A percentile compares a stretch with the other conserved stretches of the same genome.
Evolutionary conservation across 2,888 invertebrate genomes (phyloP).

Genomic region (Melieria picta): DNA sequence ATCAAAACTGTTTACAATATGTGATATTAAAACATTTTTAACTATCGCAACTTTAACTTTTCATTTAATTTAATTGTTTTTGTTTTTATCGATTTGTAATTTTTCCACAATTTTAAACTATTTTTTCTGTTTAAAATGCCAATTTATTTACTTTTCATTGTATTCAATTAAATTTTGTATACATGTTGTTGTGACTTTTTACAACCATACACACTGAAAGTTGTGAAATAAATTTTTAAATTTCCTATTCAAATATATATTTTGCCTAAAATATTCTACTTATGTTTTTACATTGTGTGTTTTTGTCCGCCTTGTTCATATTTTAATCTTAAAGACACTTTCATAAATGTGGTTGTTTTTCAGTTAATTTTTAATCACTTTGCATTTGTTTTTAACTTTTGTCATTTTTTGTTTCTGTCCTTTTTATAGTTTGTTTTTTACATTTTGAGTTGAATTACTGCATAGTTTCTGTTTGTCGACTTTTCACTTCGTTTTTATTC

Average conservation of each 20-base stretch:
- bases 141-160: too few relatives aligned
- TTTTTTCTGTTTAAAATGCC: too few relatives aligned
- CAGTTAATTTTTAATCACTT: slow-evolving; percentile 8
- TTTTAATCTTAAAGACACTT: slow-evolving; percentile 1
- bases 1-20: too few relatives aligned
- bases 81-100: neutral
- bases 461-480: neutral
- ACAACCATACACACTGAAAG: neutral
- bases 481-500: neutral
- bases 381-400: slow-evolving; percentile 12
- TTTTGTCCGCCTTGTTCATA: too few relatives aligned
- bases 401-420: slow-evolving; percentile 30
- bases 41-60: neutral
- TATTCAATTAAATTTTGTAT: too few relatives aligned
- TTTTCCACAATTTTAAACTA: too few relatives aligned
- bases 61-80: slow-evolving; percentile 11
- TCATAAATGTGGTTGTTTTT: slow-evolving; percentile 4
- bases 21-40: neutral
- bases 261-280: too few relatives aligned
- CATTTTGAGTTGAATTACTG: neutral
- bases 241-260: neutral
- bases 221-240: neutral
- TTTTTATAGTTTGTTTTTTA: slow-evolving; percentile 26
- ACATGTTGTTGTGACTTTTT: too few relatives aligned
- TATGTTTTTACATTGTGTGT: too few relatives aligned